These are phyloP conservation scores for Dermatophagoides farinae DNA, from an alignment of 1,140 invertebrate genomes.

Conservation along the genomic window DNA sequence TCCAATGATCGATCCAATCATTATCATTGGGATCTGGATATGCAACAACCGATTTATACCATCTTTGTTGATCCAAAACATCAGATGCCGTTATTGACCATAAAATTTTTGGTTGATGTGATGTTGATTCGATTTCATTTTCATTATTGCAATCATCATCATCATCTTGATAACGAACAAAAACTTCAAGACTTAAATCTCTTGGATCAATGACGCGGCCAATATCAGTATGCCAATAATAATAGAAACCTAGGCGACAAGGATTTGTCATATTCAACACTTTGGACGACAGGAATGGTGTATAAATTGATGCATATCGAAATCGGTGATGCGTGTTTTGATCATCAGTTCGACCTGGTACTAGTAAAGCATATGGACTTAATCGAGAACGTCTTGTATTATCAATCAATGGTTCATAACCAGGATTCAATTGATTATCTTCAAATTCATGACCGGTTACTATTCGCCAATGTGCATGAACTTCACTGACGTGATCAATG, in stretches of 20 bases:
- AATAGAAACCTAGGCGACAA: neutral
- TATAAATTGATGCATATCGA: no score
- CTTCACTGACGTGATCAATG: neutral
- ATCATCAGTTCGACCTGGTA: no score
- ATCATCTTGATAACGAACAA: neutral
- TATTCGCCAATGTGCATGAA: neutral
- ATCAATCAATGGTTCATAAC: slow-evolving; percentile 1
- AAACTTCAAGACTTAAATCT: no score
- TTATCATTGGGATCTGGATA: neutral
- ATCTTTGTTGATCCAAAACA: neutral
- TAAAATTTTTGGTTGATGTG: neutral
- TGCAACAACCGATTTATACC: neutral
- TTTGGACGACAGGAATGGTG: no score
- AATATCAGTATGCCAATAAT: neutral
- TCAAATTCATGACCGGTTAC: slow-evolving; percentile 5
- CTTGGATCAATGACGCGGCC: neutral
- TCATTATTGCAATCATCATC: neutral
- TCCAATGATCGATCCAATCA: no score
- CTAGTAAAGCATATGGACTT: neutral
- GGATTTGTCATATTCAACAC: neutral
- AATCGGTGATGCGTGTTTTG: no score
- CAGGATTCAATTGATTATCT: neutral
- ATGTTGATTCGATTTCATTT: neutral
- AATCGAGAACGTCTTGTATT: neutral
- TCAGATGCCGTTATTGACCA: neutral